Evolutionary conservation across 1,140 invertebrate genomes (phyloP), one percentile per base, ranked within the genome.

Genomic region (Ostrea denselamellosa): DNA sequence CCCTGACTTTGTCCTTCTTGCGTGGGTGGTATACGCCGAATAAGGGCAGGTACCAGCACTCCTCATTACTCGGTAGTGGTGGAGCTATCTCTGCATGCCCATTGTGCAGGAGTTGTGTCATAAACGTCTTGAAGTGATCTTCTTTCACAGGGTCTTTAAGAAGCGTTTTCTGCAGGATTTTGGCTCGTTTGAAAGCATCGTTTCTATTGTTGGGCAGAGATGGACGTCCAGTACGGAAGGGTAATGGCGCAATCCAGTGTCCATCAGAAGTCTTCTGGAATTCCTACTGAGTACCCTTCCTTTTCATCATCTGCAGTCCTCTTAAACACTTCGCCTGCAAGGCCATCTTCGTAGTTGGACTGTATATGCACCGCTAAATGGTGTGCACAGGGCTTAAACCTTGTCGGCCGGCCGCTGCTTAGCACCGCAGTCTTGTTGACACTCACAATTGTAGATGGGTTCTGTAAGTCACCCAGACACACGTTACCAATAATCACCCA

Each of bases 21-120:
- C n/a, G 77, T 25, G 51, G 17, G 58, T 89, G 85, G 71, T 84
- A 87, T 7, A 87, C 54, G 3, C 71, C 85, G 54, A 83, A 86
- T 17, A 84, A 28, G 8, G 83, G 34, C 8, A 89, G 62, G 34
- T 92, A 92, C 88, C 88, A 89, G n/a, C 19, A n/a, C 19, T 89
- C 85, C 19, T 68, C 22, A 19, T 22, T 25, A 51, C 17, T n/a
- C 8, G 44, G 17, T n/a, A 89, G 17, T 56, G 25, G 25, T 14
- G 53, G 68, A 10, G 87, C 87, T 14, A 52, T 44, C 17, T 85
- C 71, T 2, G 87, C 84, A 87, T 85, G 86, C 1, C 54, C 17
- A 17, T 25, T 82, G 1, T 87, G 53, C 5, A 89, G 53, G 10
- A 87, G n/a, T 22, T 68, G 81, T 12, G 44, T 34, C 88, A 89